These are phyloP conservation scores for Passerculus sandwichensis DNA, from an alignment of 2,797 vertebrate species.

Conservation along the genomic window DNA sequence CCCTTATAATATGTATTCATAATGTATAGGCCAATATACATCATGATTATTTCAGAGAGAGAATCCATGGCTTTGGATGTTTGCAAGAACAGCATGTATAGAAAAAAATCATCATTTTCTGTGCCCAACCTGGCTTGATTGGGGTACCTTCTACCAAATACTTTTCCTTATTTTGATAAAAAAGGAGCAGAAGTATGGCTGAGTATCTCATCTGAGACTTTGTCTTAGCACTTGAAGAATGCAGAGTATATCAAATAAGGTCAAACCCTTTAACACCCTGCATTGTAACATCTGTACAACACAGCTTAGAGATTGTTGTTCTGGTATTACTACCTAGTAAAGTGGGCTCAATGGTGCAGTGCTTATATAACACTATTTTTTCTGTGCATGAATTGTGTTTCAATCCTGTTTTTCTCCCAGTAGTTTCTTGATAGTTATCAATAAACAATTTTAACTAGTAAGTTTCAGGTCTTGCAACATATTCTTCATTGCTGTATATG, in stretches of 20 bases:
- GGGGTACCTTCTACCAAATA: not conserved
- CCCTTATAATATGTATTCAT: not conserved
- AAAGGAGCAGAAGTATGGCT: not conserved
- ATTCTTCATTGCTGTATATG: not conserved
- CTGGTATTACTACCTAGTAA: not conserved
- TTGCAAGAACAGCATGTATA: not conserved
- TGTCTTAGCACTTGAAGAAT: not conserved
- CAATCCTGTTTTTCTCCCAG: not conserved
- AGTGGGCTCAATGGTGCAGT: not conserved
- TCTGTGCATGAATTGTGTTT: not conserved
- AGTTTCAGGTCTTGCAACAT: not conserved
- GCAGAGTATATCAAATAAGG: not conserved
- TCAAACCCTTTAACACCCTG: not conserved
- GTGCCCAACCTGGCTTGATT: not conserved
- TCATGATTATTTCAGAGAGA: not conserved
- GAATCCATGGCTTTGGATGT: not conserved
- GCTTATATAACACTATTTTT: not conserved
- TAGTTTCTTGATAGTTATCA: not conserved
- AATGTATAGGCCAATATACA: not conserved
- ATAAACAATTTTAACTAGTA: not conserved
- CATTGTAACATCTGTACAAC: slow-evolving; percentile 9
- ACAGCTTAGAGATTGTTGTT: slow-evolving; percentile 16
- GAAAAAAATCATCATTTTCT: not conserved
- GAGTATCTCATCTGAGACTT: not conserved
- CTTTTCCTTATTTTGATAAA: not conserved